Base-by-base conservation (phyloP, 2,888 invertebrate genomes). In the Drosophila tripunctata region DNA sequence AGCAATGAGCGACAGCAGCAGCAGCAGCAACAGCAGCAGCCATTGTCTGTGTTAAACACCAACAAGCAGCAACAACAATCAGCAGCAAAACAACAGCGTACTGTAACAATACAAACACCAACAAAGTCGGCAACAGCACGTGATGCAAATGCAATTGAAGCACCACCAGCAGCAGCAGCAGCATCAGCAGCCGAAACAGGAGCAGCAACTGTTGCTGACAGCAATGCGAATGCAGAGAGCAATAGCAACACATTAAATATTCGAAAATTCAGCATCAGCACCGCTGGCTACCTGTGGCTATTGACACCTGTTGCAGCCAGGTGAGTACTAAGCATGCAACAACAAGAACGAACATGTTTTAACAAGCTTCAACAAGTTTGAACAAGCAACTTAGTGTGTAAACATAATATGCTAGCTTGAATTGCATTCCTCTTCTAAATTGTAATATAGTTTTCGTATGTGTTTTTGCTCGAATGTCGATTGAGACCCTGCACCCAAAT, bases 281-380 rank as follows among this genome's bases (percentile, higher is more conserved):
- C 17, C 27, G 73, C 84, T 17, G 89, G 90, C 63, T 90, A 91
- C 77, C 83, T 91, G 66, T 91, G 92, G 91, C 89, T 91, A 47
- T 70, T 91, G 75, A 91, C 91, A 90, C 91, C 91, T 89, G 91
- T 91, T 78, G 92, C 90, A 38, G 92, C 91, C 56, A 91, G 92
- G 91, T 91, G 75, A 88, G 87, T 76, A 22, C 4, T 7, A 19
- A 35, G 17, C 12, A 6, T 43, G 14, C 14, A 43, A 24, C 40
- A 40, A n/a, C 6, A 3, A 6, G 2, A 43, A n/a, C 2, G 10
- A 6, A 38, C 5, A 19, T 21, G 21, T 6, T 4, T 5, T n/a
- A 19, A 10, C 36, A 15, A 8, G 24, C 7, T 1, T 24, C 8
- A 8, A 24, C 8, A 24, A 5, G 7, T 24, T 5, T 8, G 7